These are phyloP conservation scores for Trissolcus japonicus DNA, from an alignment of 2,888 invertebrate species.

Conservation along the genomic window DNA sequence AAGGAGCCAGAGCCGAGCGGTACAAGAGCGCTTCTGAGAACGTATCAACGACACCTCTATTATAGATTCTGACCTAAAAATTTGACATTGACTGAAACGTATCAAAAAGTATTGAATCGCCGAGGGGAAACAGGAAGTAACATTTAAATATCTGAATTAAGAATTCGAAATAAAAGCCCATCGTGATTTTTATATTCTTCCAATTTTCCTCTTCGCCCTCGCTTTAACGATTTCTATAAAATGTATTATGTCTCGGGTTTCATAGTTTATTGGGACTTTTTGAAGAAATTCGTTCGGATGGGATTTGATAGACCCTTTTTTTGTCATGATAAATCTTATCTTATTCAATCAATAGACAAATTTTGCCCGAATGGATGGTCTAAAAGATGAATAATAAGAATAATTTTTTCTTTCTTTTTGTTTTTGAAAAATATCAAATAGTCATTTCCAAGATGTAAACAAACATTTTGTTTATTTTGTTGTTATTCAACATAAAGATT, in stretches of 20 bases:
- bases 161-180: conserved; percentile 15
- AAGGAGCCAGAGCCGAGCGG: conserved; percentile 20
- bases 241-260: not conserved
- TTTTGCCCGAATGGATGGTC: too few relatives aligned
- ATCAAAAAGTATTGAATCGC: conserved; percentile 44
- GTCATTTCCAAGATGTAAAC: too few relatives aligned
- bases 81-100: conserved; percentile 44
- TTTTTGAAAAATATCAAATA: too few relatives aligned
- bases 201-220: conserved; percentile 2
- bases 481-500: too few relatives aligned
- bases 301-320: not conserved
- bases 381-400: too few relatives aligned
- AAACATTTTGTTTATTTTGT: too few relatives aligned
- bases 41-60: conserved; percentile 45
- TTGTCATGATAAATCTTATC: too few relatives aligned
- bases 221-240: conserved; percentile 11
- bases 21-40: conserved; percentile 27
- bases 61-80: conserved; percentile 44
- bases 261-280: conserved; percentile 1
- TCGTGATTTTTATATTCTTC: conserved; percentile 4
- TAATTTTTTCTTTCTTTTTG: too few relatives aligned
- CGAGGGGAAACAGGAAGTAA: conserved; percentile 34
- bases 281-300: conserved; percentile 1
- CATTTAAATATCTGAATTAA: conserved; percentile 17
- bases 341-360: not conserved